Percentiles rank a stretch among this genome's conserved stretches.
phyloP scores from a whole-genome alignment of 2,888 invertebrate genomes.

The Conus canariensis region DNA sequence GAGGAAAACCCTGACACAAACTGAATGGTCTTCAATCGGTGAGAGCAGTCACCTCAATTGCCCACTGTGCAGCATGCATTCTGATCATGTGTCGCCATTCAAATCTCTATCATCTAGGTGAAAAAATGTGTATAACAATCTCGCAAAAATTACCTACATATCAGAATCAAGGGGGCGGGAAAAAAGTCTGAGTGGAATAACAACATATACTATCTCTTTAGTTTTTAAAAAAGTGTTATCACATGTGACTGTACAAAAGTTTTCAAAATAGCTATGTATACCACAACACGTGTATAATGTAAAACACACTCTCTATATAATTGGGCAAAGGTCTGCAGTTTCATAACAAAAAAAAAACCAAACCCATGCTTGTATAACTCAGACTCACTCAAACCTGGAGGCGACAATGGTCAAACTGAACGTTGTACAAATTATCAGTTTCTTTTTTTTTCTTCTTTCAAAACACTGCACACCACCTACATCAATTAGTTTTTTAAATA shows the following conservation, averaged over 20 bases:
- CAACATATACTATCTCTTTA: neutral
- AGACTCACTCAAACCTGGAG: neutral
- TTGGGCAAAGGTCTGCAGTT: neutral
- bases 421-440: neutral
- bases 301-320: neutral
- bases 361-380: neutral
- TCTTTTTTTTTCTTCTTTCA: neutral
- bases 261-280: constrained; percentile 20
- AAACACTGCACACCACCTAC: neutral
- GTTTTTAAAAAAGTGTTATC: constrained; percentile 20
- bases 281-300: constrained; percentile 25
- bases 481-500: neutral
- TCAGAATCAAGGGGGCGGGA: neutral
- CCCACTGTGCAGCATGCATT: neutral
- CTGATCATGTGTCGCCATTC: neutral
- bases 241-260: constrained; percentile 27
- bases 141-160: neutral
- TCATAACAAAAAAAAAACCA: neutral
- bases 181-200: constrained; percentile 5
- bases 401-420: neutral
- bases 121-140: neutral
- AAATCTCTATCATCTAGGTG: neutral
- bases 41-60: neutral
- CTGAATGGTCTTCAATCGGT: neutral
- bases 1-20: neutral